Conservation (phyloP, 2,888 invertebrate species). For the Tenthredo notha region DNA sequence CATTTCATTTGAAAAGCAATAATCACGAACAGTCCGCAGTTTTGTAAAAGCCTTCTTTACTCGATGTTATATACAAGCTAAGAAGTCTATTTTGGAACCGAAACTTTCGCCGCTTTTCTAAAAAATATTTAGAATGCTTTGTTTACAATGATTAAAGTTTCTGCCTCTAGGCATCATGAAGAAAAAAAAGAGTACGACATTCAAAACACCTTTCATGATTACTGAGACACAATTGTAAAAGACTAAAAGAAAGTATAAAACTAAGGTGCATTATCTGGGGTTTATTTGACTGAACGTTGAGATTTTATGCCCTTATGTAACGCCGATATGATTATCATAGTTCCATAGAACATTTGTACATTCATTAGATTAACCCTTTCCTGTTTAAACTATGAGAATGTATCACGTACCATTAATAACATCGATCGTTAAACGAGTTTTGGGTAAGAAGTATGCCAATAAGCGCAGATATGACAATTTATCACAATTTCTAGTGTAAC, state of each 20-base stretch:
- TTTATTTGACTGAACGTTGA: not conserved
- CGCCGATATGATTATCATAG: not conserved
- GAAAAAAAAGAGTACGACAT: not conserved
- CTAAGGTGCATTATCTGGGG: not conserved
- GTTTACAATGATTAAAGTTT: not conserved
- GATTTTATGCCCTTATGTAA: not conserved
- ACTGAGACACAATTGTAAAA: not conserved
- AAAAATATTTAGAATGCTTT: not conserved
- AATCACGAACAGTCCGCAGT: not conserved
- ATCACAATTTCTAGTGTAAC: slow-evolving; percentile 45
- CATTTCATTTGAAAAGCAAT: not conserved
- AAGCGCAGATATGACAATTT: slow-evolving; percentile 45
- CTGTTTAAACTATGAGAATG: slow-evolving; percentile 38
- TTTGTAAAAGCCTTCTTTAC: not conserved
- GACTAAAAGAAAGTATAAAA: not conserved
- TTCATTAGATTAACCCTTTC: not conserved
- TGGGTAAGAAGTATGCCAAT: slow-evolving; percentile 16
- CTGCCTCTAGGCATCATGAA: not conserved
- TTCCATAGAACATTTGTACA: not conserved
- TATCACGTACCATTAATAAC: not conserved
- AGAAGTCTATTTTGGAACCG: not conserved
- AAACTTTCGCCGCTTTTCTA: not conserved
- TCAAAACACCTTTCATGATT: not conserved
- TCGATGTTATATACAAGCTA: not conserved
- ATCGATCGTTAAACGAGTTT: slow-evolving; percentile 15